Evolutionary conservation across 1,140 invertebrate species (phyloP), one percentile per base, ranked within the genome.

Genomic region (Camponotus pennsylvanicus): DNA sequence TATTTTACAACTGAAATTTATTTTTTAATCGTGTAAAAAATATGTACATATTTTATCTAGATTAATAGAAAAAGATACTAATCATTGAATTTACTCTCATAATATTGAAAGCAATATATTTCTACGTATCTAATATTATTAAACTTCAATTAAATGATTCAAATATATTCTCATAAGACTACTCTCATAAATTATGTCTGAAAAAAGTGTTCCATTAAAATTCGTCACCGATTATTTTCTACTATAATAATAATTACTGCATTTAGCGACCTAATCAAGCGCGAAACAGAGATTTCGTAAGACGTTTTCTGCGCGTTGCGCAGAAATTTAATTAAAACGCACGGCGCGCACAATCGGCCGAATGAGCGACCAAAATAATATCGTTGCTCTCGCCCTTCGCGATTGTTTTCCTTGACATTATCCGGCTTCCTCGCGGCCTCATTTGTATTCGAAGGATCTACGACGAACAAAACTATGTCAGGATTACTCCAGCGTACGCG

Each of bases 371-470:
- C 66, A 71, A 49, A 75, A 83, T 83, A 66, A 80, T 27, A 27
- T 59, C 64, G 21, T 64, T 42, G 55, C 3, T 66, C 3, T 66
- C 18, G 45, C 37, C 49, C 63, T 75, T 86, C 61, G 21, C 70
- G 55, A 69, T 86, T 80, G 21, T 55, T 64, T 80, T 77, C 63
- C 67, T 86, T 71, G 66, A 70, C 80, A 70, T 80, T 86, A 52
- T 86, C 40, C 45, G 85, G 78, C 61, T 45, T 82, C 40, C 4
- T 21, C 27, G 27, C 27, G 21, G 32, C 63, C 57, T 75, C 77
- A 64, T 89, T 75, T 71, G 37, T 78, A 79, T 82, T 86, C 73
- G 61, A 84, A 90, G 88, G 73, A 49, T 27, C 45, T 59, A n/a
- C 37, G 67, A 71, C 34, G 66, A 83, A 63, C 18, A 64, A 73